phyloP scores from a whole-genome alignment of 2,113 vertebrate species.

The Catharus fuscescens region DNA sequence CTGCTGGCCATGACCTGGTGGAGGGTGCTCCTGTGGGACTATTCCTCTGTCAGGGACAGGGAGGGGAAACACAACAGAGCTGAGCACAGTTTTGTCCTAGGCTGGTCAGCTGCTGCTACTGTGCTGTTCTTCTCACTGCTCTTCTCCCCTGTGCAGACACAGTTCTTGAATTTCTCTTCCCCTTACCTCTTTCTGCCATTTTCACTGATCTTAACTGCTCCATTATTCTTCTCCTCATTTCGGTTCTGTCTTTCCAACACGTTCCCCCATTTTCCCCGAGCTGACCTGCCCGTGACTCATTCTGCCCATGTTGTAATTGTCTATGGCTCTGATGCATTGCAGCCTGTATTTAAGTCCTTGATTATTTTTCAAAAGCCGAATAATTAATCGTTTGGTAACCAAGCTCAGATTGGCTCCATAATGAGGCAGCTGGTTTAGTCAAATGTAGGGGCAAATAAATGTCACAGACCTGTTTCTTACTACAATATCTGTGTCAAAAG shows the following conservation, averaged over 20 bases:
- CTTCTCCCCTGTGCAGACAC: rapidly evolving
- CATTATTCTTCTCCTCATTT: background rate
- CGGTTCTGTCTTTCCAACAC: background rate
- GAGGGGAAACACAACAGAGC: background rate
- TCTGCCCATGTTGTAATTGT: background rate
- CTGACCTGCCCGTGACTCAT: background rate
- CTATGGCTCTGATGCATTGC: background rate
- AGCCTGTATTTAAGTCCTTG: background rate
- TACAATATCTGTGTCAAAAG: background rate
- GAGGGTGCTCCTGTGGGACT: background rate
- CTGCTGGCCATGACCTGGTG: background rate
- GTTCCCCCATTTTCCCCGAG: rapidly evolving
- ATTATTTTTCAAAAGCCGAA: background rate
- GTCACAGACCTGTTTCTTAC: background rate
- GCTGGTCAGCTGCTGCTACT: background rate
- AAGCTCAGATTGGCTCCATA: background rate
- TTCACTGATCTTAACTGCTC: background rate
- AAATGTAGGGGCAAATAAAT: background rate
- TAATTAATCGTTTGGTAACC: background rate
- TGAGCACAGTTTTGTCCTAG: background rate
- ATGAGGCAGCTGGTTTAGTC: background rate
- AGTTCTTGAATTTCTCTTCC: background rate
- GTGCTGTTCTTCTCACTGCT: rapidly evolving
- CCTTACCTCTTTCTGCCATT: background rate
- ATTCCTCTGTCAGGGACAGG: background rate